These are phyloP conservation scores for Vulpes ferrilata DNA, from an alignment of 2,113 vertebrate species.

Conservation along the genomic window DNA sequence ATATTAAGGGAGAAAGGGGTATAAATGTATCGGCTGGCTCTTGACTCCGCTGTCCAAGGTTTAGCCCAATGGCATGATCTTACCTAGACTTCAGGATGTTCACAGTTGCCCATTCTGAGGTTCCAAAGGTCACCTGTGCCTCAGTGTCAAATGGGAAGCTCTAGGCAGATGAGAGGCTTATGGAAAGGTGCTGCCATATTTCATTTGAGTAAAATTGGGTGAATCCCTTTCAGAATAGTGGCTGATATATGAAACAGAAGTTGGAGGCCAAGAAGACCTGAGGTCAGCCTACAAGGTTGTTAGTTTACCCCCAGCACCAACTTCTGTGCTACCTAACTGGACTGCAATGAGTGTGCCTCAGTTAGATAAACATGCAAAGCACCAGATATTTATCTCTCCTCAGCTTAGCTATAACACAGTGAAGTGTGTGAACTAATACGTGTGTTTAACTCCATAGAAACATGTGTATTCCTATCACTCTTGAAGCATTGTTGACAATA, in stretches of 20 bases:
- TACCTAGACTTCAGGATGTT: fast-evolving
- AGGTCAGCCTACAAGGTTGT: fast-evolving
- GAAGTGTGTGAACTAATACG: background rate
- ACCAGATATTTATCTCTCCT: too few species aligned
- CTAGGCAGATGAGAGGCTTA: background rate
- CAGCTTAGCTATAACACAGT: fast-evolving
- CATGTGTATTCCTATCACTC: fast-evolving
- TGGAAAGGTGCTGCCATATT: background rate
- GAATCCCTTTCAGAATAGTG: background rate
- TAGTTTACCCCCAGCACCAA: fast-evolving
- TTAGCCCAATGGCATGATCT: too few species aligned
- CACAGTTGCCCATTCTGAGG: background rate
- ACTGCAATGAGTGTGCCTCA: fast-evolving
- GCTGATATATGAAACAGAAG: background rate
- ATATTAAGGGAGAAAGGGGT: background rate
- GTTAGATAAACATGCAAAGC: fast-evolving
- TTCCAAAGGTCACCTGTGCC: too few species aligned
- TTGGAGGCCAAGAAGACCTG: background rate
- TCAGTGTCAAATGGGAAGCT: background rate
- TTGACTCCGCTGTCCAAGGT: background rate
- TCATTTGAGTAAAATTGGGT: background rate
- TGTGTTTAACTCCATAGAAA: background rate
- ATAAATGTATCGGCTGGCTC: background rate
- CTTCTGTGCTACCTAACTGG: background rate
- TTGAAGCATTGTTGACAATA: too few species aligned